Conservation (phyloP, 2,888 invertebrate genomes). For the Leptogaster cylindrica region DNA sequence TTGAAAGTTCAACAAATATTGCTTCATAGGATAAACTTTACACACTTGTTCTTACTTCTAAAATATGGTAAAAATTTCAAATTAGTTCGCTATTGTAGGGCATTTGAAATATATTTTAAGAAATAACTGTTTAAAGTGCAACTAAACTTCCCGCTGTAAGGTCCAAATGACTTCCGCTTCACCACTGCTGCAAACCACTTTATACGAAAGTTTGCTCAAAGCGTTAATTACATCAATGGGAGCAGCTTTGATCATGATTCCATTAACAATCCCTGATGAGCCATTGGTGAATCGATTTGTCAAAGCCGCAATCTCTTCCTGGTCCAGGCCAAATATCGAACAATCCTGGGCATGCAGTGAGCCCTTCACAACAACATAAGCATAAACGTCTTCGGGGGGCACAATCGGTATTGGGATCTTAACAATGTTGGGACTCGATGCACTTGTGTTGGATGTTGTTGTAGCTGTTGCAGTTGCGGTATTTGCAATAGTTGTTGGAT, state of each 20-base stretch:
- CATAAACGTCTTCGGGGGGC: conserved; percentile 66
- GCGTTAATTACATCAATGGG: conserved; percentile 76
- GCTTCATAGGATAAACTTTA: conserved; percentile 14
- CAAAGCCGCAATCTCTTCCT: conserved; percentile 73
- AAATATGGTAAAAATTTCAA: not conserved
- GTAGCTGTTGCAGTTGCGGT: conserved; percentile 18
- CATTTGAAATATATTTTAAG: not conserved
- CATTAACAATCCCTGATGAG: conserved; percentile 72
- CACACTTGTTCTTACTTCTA: conserved; percentile 6
- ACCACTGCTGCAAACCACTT: conserved; percentile 77
- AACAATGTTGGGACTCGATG: conserved; percentile 55
- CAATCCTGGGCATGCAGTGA: conserved; percentile 77
- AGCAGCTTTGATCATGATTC: conserved; percentile 72
- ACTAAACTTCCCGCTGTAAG: conserved; percentile 72
- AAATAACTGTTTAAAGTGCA: not conserved
- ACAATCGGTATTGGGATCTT: conserved; percentile 62
- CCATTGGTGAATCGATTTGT: conserved; percentile 73
- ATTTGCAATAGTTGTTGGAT: too few species aligned
- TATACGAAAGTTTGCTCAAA: conserved; percentile 78
- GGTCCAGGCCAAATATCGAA: conserved; percentile 76
- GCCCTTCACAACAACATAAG: conserved; percentile 80
- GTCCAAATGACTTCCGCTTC: conserved; percentile 86
- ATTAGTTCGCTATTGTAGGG: not conserved
- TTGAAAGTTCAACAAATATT: conserved; percentile 6
- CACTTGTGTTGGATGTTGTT: conserved; percentile 7